Evolutionary conservation across 2,797 vertebrate species (phyloP).

Genomic region (Apodemus agrarius): DNA sequence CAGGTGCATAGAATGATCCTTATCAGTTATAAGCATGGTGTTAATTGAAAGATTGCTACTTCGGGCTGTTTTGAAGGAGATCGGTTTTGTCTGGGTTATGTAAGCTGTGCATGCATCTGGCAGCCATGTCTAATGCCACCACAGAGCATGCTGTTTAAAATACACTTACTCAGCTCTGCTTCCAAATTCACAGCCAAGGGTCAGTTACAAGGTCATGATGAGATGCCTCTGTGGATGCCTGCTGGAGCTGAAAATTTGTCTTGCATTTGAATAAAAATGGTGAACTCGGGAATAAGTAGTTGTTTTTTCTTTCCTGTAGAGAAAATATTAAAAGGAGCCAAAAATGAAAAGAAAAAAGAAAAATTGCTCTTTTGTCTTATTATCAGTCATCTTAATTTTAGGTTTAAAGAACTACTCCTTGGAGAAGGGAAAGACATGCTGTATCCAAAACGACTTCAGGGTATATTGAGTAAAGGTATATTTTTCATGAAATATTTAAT

Average conservation of each 20-base stretch:
- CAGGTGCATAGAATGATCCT: neutral
- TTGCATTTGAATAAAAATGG: neutral
- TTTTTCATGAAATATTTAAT: slow-evolving; percentile 84
- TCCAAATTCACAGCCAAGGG: slow-evolving; percentile 27
- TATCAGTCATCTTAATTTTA: slow-evolving; percentile 62
- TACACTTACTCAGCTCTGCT: slow-evolving; percentile 21
- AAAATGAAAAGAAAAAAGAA: neutral
- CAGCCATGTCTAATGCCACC: neutral
- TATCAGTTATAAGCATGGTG: neutral
- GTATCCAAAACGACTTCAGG: slow-evolving; percentile 53
- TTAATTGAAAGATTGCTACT: slow-evolving; percentile 34
- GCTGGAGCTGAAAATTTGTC: neutral
- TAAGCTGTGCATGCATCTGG: slow-evolving; percentile 22
- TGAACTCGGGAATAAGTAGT: neutral
- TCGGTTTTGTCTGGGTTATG: slow-evolving; percentile 33
- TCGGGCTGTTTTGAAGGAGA: neutral
- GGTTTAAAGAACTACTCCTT: slow-evolving; percentile 54
- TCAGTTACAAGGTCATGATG: slow-evolving; percentile 20
- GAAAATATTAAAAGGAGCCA: slow-evolving; percentile 27
- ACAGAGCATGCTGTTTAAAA: slow-evolving; percentile 31
- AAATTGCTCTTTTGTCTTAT: slow-evolving; percentile 23
- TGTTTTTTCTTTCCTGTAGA: neutral
- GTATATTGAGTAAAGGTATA: slow-evolving; percentile 71
- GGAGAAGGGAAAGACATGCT: neutral
- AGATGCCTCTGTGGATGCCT: slow-evolving; percentile 5